Conservation (phyloP, 2,113 vertebrate genomes). For the Sakesphorus luctuosus region DNA sequence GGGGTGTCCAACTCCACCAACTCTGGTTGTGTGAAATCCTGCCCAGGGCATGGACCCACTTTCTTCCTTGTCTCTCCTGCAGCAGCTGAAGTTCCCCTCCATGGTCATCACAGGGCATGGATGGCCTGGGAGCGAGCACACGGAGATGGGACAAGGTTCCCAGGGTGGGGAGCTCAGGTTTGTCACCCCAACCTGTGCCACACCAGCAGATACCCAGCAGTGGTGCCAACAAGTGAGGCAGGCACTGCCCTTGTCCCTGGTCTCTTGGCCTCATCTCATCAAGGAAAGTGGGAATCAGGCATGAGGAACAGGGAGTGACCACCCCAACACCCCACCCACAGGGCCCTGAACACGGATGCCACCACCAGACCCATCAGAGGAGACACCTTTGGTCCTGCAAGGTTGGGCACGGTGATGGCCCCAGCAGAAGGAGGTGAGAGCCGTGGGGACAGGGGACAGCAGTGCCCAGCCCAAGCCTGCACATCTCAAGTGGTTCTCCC, state of each 20-base stretch:
- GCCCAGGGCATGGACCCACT: neutral
- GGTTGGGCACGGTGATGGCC: neutral
- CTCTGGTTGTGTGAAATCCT: neutral
- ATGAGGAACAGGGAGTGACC: accelerated
- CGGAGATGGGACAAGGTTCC: accelerated
- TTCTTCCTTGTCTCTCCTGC: neutral
- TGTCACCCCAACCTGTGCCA: neutral
- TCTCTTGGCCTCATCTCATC: neutral
- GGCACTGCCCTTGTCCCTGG: too few species aligned
- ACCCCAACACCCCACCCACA: neutral
- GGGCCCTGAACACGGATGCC: neutral
- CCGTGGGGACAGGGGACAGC: accelerated
- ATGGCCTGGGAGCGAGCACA: neutral
- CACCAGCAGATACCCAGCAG: neutral
- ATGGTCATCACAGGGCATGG: accelerated
- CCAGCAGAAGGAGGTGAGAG: neutral
- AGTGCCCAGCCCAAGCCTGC: neutral
- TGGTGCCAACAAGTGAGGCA: neutral
- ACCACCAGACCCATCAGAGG: accelerated
- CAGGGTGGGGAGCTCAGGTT: accelerated
- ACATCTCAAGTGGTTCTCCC: neutral
- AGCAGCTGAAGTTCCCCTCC: neutral
- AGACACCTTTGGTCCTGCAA: neutral
- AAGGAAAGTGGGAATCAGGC: accelerated
- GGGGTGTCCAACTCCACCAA: neutral